Conservation (phyloP, 1,140 invertebrate species). For the Magallana ariakensis region DNA sequence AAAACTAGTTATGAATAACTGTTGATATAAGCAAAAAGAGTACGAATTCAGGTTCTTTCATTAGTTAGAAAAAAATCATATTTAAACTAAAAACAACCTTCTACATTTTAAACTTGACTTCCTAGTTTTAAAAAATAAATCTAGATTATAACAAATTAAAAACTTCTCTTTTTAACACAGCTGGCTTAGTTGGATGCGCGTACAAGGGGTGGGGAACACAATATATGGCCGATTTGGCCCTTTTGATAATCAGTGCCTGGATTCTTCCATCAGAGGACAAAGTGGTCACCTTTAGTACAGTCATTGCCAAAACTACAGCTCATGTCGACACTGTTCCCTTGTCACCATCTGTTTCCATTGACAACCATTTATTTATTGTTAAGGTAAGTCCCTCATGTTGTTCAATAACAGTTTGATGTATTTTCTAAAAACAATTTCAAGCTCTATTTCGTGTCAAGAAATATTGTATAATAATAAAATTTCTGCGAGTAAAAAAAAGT, state of each 20-base stretch:
- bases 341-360: background rate
- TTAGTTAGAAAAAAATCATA: no score
- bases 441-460: no score
- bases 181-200: background rate
- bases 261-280: background rate
- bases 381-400: background rate
- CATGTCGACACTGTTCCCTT: background rate
- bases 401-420: background rate
- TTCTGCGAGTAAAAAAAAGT: no score
- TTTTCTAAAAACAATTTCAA: no score
- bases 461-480: no score
- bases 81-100: no score
- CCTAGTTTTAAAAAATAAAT: no score
- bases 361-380: background rate
- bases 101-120: no score
- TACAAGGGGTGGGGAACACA: background rate
- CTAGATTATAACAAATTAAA: background rate
- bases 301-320: background rate
- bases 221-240: background rate
- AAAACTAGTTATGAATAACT: no score
- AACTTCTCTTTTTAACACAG: background rate
- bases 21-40: no score
- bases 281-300: background rate
- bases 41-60: no score
- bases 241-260: background rate